Conservation (phyloP, 2,888 invertebrate genomes). For the Yponomeuta evonymella region DNA sequence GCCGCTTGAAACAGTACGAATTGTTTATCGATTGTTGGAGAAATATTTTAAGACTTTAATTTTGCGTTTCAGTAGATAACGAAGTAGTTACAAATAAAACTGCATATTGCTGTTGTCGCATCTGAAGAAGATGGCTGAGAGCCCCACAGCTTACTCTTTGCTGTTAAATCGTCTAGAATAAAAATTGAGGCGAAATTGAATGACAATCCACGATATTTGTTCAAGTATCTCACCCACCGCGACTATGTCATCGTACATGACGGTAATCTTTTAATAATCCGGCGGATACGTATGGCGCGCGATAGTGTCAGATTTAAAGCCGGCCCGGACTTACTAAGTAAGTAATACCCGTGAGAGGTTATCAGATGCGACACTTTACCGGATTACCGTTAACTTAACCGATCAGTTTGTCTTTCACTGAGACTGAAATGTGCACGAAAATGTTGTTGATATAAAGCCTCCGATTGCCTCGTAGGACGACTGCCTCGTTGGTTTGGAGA, state of each 20-base stretch:
- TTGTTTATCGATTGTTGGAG: not conserved
- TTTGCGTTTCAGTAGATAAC: not conserved
- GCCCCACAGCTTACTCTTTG: no score
- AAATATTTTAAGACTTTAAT: not conserved
- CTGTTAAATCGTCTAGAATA: no score
- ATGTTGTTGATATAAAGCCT: no score
- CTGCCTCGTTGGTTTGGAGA: no score
- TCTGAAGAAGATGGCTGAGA: no score
- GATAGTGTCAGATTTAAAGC: constrained; percentile 57
- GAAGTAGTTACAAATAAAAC: no score
- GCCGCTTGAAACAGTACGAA: not conserved
- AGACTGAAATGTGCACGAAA: no score
- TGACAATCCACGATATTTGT: no score
- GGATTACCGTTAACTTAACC: constrained; percentile 63
- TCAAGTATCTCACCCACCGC: not conserved
- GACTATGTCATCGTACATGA: constrained; percentile 23
- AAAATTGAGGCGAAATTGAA: no score
- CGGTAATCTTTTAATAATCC: constrained; percentile 55
- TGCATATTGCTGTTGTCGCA: no score
- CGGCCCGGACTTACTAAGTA: constrained; percentile 45
- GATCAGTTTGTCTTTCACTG: constrained; percentile 48
- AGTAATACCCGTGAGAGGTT: constrained; percentile 51
- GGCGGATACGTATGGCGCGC: constrained; percentile 53
- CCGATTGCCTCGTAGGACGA: no score
- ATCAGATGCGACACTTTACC: constrained; percentile 61